phyloP scores from a whole-genome alignment of 1,140 invertebrate genomes.

The Araneus ventricosus region DNA sequence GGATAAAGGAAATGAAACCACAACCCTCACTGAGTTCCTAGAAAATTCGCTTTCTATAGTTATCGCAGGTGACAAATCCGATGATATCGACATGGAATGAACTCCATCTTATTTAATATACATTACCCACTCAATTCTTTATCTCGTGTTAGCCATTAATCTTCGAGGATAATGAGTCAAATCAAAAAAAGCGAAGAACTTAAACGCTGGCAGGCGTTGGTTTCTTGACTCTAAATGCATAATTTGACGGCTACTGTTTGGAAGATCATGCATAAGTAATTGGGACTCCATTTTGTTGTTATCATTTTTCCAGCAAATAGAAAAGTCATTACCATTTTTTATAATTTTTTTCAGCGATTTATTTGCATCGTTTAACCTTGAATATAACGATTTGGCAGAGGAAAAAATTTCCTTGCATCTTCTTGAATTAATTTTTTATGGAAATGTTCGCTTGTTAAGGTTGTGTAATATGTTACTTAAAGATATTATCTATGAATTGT shows the following conservation, averaged over 20 bases:
- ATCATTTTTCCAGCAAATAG: no score
- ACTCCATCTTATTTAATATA: background rate
- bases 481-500: no score
- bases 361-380: no score
- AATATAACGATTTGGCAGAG: no score
- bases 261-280: background rate
- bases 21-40: background rate
- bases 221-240: background rate
- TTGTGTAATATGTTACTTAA: no score
- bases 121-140: background rate
- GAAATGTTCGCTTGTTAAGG: no score
- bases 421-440: no score
- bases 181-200: background rate
- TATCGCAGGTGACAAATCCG: background rate
- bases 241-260: background rate
- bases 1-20: background rate
- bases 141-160: background rate
- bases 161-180: background rate
- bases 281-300: background rate
- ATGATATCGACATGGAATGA: background rate
- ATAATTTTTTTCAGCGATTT: no score
- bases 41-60: background rate
- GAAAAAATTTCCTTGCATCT: no score
- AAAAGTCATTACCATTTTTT: no score
- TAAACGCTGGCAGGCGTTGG: background rate